A percentile compares a stretch with the other conserved stretches of the same genome.
phyloP scores from a whole-genome alignment of 2,888 invertebrate genomes.

The Philaethria dido region DNA sequence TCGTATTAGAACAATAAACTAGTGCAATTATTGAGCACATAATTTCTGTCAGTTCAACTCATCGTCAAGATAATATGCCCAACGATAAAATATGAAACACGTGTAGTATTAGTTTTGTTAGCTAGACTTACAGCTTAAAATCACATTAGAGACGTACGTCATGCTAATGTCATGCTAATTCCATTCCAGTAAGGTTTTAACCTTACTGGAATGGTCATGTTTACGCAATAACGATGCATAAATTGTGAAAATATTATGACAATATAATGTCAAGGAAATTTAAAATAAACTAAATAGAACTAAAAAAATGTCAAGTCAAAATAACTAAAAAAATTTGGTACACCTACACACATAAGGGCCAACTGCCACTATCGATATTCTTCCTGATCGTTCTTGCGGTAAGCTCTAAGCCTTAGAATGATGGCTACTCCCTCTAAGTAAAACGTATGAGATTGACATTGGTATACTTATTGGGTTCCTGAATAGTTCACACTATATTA shows the following conservation, averaged over 20 bases:
- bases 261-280: not conserved
- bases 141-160: no score
- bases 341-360: slow-evolving; percentile 65
- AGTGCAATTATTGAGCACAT: slow-evolving; percentile 1
- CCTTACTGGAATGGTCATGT: no score
- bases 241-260: not conserved
- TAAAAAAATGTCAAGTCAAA: not conserved
- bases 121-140: no score
- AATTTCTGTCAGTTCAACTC: not conserved
- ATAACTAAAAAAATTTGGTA: slow-evolving; percentile 39
- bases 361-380: slow-evolving; percentile 66
- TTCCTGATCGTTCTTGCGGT: slow-evolving; percentile 56
- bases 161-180: no score
- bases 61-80: not conserved
- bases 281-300: not conserved
- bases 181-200: no score
- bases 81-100: no score
- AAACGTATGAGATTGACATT: slow-evolving; percentile 53
- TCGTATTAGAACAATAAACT: not conserved
- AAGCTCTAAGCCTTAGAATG: slow-evolving; percentile 61
- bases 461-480: slow-evolving; percentile 5
- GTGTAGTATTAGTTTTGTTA: no score
- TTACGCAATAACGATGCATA: no score
- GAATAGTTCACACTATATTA: not conserved
- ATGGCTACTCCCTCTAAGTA: slow-evolving; percentile 57